phyloP scores from a whole-genome alignment of 2,113 vertebrate species.

The Blennius ocellaris region DNA sequence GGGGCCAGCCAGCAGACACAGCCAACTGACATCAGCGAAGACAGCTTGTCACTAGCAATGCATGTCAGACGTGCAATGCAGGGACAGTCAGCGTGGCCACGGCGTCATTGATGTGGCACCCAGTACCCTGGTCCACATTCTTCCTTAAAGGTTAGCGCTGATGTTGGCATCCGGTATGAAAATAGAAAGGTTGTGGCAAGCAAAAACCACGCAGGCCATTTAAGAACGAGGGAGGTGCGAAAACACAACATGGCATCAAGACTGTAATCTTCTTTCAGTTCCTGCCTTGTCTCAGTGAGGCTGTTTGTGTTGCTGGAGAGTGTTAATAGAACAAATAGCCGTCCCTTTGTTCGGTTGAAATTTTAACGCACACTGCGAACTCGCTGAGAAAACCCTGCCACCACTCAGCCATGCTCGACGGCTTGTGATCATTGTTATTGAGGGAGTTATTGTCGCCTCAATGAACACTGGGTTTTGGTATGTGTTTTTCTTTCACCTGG shows the following conservation, averaged over 20 bases:
- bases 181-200: conserved; percentile 61
- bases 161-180: conserved; percentile 62
- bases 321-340: conserved; percentile 64
- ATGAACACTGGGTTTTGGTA: conserved; percentile 59
- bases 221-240: conserved; percentile 53
- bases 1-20: conserved; percentile 59
- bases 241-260: conserved; percentile 62
- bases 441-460: conserved; percentile 60
- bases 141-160: conserved; percentile 64
- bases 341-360: conserved; percentile 65
- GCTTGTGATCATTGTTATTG: conserved; percentile 72
- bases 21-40: conserved; percentile 72
- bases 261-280: conserved; percentile 68
- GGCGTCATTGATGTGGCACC: conserved; percentile 65
- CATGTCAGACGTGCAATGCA: conserved; percentile 52
- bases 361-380: conserved; percentile 47
- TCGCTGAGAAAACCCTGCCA: conserved; percentile 54
- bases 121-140: conserved; percentile 54
- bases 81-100: conserved; percentile 51
- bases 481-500: conserved; percentile 51
- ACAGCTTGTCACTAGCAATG: conserved; percentile 75
- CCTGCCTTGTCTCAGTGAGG: conserved; percentile 49
- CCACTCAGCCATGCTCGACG: conserved; percentile 57
- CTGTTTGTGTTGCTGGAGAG: conserved; percentile 61
- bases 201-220: conserved; percentile 35